Percentiles rank a stretch among this genome's conserved stretches.
Conservation (phyloP, 2,888 invertebrate species). For the Esperia sulphurella region DNA sequence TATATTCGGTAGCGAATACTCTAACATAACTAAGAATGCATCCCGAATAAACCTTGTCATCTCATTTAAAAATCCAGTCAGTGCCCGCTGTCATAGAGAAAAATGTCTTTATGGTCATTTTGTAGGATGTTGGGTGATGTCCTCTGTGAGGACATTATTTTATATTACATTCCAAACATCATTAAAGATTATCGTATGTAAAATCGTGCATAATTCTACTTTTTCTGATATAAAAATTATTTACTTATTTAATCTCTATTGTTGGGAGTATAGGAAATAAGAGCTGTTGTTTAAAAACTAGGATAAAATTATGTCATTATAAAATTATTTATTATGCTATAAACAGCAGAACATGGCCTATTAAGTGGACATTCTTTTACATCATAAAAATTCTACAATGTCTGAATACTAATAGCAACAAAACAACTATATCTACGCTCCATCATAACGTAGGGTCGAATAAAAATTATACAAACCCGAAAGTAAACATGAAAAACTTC, state of each 20-base stretch:
- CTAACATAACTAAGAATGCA: slow-evolving; percentile 8
- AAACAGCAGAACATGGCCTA: slow-evolving; percentile 1
- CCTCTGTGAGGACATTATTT: too few relatives aligned
- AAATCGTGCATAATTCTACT: too few relatives aligned
- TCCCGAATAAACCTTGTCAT: slow-evolving; percentile 22
- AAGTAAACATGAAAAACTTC: too few relatives aligned
- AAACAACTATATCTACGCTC: background rate
- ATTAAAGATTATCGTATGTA: too few relatives aligned
- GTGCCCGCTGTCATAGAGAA: slow-evolving; percentile 8
- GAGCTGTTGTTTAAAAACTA: background rate
- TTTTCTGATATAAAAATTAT: background rate
- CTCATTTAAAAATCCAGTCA: slow-evolving; percentile 47
- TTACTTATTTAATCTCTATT: background rate
- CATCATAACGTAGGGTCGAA: too few relatives aligned
- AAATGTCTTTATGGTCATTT: slow-evolving; percentile 22
- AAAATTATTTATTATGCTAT: slow-evolving; percentile 2
- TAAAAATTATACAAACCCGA: too few relatives aligned
- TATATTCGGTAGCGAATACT: too few relatives aligned
- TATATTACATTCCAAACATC: too few relatives aligned
- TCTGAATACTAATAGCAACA: slow-evolving; percentile 1
- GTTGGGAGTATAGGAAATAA: background rate
- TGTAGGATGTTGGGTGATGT: too few relatives aligned
- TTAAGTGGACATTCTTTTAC: background rate
- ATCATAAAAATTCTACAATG: background rate
- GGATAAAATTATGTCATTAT: background rate